Percentiles rank a stretch among this genome's conserved stretches.
Evolutionary conservation across 2,888 invertebrate genomes (phyloP).

Genomic region (Drosophila sordidapex): DNA sequence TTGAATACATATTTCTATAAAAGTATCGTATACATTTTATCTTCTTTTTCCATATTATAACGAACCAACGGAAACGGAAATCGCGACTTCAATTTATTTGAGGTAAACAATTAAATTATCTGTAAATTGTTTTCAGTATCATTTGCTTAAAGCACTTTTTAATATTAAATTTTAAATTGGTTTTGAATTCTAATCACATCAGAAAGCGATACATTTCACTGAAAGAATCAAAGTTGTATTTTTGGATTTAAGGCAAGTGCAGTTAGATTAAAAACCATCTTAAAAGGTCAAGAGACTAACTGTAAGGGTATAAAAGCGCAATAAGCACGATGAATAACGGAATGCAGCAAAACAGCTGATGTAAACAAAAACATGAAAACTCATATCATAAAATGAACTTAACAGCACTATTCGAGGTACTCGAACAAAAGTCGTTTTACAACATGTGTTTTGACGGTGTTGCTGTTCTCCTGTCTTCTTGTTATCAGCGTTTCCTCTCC

Average conservation of each 20-base stretch:
- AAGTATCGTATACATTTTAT: background rate
- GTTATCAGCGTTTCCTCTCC: conserved; percentile 5
- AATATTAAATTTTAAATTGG: background rate
- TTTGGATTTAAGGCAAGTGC: background rate
- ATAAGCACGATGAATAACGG: conserved; percentile 16
- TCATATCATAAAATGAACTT: conserved; percentile 28
- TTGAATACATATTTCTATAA: background rate
- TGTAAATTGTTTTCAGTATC: background rate
- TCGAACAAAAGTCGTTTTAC: conserved; percentile 20
- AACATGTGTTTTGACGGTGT: conserved; percentile 37
- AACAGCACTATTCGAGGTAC: conserved; percentile 15
- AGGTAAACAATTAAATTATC: background rate
- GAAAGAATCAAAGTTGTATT: background rate
- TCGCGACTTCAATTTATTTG: background rate
- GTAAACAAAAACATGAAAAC: conserved; percentile 42
- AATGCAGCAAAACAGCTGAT: conserved; percentile 23
- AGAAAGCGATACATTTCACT: background rate
- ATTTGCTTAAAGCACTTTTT: background rate
- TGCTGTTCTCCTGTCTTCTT: background rate
- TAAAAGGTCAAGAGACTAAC: background rate
- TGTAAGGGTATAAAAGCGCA: conserved; percentile 4
- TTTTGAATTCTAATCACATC: background rate
- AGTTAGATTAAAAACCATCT: background rate
- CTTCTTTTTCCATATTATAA: background rate
- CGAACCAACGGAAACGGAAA: background rate